Base-by-base conservation (phyloP, 2,888 invertebrate species). In the Choreutis nemorana region DNA sequence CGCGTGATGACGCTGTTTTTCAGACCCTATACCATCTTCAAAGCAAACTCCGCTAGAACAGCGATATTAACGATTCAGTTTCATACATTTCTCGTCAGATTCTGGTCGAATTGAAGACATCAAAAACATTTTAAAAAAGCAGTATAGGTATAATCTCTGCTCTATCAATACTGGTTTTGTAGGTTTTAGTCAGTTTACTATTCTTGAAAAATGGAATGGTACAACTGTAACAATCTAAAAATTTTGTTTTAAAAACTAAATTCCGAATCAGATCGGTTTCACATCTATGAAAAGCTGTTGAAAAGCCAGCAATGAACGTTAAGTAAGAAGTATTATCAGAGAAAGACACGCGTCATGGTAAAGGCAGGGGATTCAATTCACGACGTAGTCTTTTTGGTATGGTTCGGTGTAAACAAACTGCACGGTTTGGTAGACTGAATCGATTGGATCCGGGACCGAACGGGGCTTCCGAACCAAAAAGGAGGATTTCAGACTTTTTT, bases 1-100 rank as follows among this genome's bases (percentile, higher is more conserved):
- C 68, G 73, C 77, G 77, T 77, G 77, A 77, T 66, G 65, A 50
- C 47, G 40, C 44, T 41, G 66, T 71, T 75, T 75, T 77, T 75
- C 70, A 68, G 56, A 41, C 37, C 47, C 21, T 28, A 29, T 18
- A 33, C 31, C 34, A 39, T n/a, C n/a, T n/a, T n/a, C n/a, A n/a
- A n/a, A n/a, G n/a, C n/a, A n/a, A n/a, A n/a, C n/a, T n/a, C n/a
- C n/a, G n/a, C n/a, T n/a, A n/a, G n/a, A n/a, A n/a, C n/a, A n/a
- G n/a, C n/a, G n/a, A n/a, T n/a, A n/a, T n/a, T n/a, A n/a, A n/a
- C n/a, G n/a, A n/a, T n/a, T n/a, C n/a, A n/a, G n/a, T n/a, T n/a
- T n/a, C n/a, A n/a, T n/a, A n/a, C n/a, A n/a, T n/a, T n/a, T n/a
- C n/a, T n/a, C n/a, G n/a, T n/a, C n/a, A n/a, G n/a, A n/a, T n/a